These are phyloP conservation scores for Chesias legatella DNA, from an alignment of 2,888 invertebrate species.

Conservation along the genomic window DNA sequence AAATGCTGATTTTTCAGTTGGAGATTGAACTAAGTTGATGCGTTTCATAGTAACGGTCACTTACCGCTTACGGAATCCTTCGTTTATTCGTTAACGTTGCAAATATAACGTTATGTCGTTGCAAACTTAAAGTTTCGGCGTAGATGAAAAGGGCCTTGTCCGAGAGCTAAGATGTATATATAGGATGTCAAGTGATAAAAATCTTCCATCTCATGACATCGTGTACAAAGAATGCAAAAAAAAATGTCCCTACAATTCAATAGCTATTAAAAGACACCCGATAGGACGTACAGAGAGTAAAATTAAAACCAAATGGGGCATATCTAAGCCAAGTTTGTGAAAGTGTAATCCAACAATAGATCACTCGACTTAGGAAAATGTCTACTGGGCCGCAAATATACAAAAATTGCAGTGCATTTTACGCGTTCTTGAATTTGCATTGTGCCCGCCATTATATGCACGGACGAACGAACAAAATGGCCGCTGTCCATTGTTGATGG, in stretches of 20 bases:
- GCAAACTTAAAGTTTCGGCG: no score
- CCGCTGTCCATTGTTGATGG: slow-evolving; percentile 29
- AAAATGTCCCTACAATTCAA: slow-evolving; percentile 14
- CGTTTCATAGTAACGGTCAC: no score
- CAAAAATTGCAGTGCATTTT: slow-evolving; percentile 24
- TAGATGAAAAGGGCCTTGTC: no score
- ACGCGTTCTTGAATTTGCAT: slow-evolving; percentile 10
- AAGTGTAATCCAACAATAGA: slow-evolving; percentile 21
- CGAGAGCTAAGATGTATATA: neutral
- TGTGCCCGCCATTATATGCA: slow-evolving; percentile 21
- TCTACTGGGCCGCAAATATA: slow-evolving; percentile 16
- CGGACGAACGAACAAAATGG: slow-evolving; percentile 27
- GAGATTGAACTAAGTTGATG: no score
- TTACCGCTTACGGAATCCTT: no score
- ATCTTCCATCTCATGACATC: slow-evolving; percentile 7
- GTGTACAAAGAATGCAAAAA: slow-evolving; percentile 4
- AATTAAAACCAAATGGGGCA: slow-evolving; percentile 18
- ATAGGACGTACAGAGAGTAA: slow-evolving; percentile 16
- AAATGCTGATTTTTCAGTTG: no score
- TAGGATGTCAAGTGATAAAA: slow-evolving; percentile 6
- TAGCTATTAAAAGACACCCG: slow-evolving; percentile 16
- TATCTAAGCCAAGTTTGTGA: slow-evolving; percentile 10
- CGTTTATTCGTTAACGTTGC: no score
- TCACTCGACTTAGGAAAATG: slow-evolving; percentile 17
- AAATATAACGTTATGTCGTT: no score